phyloP scores from a whole-genome alignment of 2,797 vertebrate genomes.

The Mastacembelus armatus region DNA sequence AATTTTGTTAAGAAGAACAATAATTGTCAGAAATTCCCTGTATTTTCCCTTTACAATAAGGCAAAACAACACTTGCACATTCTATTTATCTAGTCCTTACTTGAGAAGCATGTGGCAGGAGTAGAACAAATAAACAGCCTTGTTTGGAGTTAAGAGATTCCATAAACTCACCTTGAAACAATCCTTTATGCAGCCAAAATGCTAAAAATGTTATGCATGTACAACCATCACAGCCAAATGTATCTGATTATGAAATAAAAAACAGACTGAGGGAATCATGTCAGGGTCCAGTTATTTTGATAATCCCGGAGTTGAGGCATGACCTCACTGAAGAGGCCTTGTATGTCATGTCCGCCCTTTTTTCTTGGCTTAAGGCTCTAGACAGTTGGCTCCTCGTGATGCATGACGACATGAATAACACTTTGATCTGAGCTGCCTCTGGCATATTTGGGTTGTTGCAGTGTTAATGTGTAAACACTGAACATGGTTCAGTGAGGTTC shows the following conservation, averaged over 20 bases:
- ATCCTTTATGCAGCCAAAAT: neutral
- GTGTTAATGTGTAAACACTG: conserved; percentile 8
- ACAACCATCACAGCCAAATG: conserved; percentile 14
- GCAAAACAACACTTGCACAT: no score
- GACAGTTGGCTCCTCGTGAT: conserved; percentile 39
- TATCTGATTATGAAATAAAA: conserved; percentile 41
- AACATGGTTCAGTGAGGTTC: neutral
- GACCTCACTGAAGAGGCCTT: conserved; percentile 58
- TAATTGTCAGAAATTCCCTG: no score
- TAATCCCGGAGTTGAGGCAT: no score
- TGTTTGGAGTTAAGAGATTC: neutral
- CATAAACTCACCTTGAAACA: conserved; percentile 8
- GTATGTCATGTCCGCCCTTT: conserved; percentile 47
- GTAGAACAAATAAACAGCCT: no score
- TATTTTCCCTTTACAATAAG: no score
- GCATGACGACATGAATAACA: conserved; percentile 42
- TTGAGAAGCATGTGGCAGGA: no score
- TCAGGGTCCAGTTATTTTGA: conserved; percentile 62
- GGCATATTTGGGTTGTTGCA: conserved; percentile 5
- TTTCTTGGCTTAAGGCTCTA: conserved; percentile 37
- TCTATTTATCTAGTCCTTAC: no score
- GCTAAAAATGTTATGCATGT: neutral
- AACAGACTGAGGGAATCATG: conserved; percentile 45
- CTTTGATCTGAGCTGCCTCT: conserved; percentile 41
- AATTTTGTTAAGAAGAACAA: no score